Evolutionary conservation across 1,140 invertebrate genomes (phyloP), one percentile per base, ranked within the genome.

Genomic region (Atta colombica): DNA sequence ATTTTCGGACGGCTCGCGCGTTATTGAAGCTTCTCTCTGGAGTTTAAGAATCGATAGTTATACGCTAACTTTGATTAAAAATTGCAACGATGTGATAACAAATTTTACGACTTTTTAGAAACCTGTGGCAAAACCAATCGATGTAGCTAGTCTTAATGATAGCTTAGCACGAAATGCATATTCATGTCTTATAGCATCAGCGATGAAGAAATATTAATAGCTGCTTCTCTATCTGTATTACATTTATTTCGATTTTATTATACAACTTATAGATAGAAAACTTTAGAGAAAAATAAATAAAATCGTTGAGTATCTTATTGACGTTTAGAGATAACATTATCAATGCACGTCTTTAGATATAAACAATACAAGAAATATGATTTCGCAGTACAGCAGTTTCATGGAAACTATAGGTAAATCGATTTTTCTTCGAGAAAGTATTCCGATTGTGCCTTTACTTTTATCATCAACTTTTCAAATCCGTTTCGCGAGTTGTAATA

Each of bases 371-470:
- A 55, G 28, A 45, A 8, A 1, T 4, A 35, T 3, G 1, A 51
- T 31, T 51, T 53, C 8, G n/a, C 14, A 21, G 10, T 31, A 45
- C 28, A n/a, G 51, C 12, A 21, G 28, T 87, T 51, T 55, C 39
- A 21, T 88, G 51, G 81, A 88, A 88, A 88, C 74, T 84, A 55
- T 18, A 55, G 28, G 45, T 74, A 28, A 51, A 69, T 86, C 60
- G 28, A 71, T 72, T 58, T n/a, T 72, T 88, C 31, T n/a, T 49
- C 18, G 49, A 82, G 66, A 87, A 75, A 68, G 18, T 61, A n/a
- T 60, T 77, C 8, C 25, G 18, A 45, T 80, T n/a, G 14, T 58
- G 5, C 2, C 16, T 51, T 66, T 12, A 25, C 12, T 25, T 75
- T 77, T 77, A 39, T 35, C 35, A 14, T 77, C 35, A n/a, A 75